Evolutionary conservation across 2,797 vertebrate species (phyloP).

Genomic region (Darevskia nairensis): DNA sequence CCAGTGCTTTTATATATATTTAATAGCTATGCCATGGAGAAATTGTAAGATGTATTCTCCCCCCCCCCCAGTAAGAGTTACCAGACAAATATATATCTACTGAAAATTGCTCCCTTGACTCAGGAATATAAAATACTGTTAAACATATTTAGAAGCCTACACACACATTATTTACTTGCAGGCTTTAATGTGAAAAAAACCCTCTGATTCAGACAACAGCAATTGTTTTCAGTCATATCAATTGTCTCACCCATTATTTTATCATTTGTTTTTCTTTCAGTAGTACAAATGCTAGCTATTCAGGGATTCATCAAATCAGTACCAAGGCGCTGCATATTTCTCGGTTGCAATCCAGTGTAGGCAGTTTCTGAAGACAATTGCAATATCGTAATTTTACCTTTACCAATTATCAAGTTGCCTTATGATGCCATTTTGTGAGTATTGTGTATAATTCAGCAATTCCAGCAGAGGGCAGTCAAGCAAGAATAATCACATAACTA

Average conservation of each 20-base stretch:
- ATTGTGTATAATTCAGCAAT: conserved; percentile 68
- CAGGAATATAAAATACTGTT: neutral
- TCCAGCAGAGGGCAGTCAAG: conserved; percentile 86
- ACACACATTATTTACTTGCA: neutral
- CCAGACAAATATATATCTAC: neutral
- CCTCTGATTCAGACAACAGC: neutral
- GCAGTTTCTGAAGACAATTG: neutral
- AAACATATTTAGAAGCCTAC: neutral
- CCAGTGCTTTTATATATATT: neutral
- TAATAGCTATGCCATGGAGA: neutral
- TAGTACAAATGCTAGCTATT: conserved; percentile 8
- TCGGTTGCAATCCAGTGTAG: neutral
- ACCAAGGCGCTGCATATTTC: neutral
- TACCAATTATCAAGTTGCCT: conserved; percentile 39
- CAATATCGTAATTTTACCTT: conserved; percentile 42
- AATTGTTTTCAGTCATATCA: neutral
- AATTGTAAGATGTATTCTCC: neutral
- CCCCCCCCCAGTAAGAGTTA: neutral
- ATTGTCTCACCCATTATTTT: conserved; percentile 3
- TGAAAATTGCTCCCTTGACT: neutral
- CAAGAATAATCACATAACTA: conserved; percentile 80
- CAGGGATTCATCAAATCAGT: neutral
- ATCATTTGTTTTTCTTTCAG: conserved; percentile 1
- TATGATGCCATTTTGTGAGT: conserved; percentile 46
- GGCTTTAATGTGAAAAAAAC: neutral